Evolutionary conservation across 37 sponge, comb jelly and placozoan genomes (phyloP).

Genomic region (Aplysina aerophoba): DNA sequence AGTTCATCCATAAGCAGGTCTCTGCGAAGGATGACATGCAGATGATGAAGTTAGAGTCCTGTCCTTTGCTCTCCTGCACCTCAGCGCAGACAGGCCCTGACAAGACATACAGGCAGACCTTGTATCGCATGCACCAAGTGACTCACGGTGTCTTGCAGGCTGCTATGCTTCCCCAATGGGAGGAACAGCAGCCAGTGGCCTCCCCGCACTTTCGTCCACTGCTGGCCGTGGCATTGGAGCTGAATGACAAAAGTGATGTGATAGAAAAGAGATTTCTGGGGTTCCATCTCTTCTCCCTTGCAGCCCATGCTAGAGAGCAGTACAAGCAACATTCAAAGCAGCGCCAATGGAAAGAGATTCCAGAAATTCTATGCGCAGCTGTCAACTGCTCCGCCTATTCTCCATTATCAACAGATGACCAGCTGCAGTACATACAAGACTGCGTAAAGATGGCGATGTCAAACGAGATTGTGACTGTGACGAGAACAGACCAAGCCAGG

Average conservation of each 20-base stretch:
- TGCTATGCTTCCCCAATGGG: too few species aligned
- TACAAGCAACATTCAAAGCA: background rate
- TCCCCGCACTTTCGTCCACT: too few species aligned
- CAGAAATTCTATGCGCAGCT: conserved; percentile 3
- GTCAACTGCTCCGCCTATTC: background rate
- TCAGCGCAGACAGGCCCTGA: background rate
- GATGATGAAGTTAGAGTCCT: background rate
- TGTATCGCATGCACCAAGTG: background rate
- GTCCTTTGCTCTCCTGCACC: background rate
- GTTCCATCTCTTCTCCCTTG: conserved; percentile 8
- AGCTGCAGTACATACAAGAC: background rate
- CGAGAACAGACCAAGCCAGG: background rate
- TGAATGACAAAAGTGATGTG: background rate
- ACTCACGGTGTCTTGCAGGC: too few species aligned
- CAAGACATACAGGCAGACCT: background rate
- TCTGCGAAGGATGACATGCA: background rate
- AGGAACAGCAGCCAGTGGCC: too few species aligned
- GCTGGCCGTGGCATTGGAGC: too few species aligned
- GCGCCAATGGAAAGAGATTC: conserved; percentile 5
- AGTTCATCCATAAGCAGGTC: background rate
- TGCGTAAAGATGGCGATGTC: background rate
- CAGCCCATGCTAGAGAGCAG: background rate
- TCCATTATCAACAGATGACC: background rate
- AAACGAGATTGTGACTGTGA: background rate
- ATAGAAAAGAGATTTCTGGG: background rate